Base-by-base conservation (phyloP, 2,888 invertebrate genomes). In the Trichogramma evanescens region DNA sequence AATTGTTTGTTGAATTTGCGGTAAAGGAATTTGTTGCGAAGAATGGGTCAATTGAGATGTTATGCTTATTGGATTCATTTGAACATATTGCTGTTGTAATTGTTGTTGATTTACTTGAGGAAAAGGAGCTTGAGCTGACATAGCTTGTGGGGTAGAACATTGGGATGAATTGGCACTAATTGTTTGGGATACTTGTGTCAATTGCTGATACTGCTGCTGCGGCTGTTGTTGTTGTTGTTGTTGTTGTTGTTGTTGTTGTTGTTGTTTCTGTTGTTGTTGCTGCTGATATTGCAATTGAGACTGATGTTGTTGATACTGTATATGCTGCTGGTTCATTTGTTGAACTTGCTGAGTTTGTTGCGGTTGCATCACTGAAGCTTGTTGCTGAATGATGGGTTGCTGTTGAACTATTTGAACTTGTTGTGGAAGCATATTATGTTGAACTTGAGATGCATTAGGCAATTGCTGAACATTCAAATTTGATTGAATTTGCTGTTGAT, bases 41-140 rank as follows among this genome's bases (percentile, higher is more conserved):
- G 67, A 54, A 44, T 68, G 65, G 48, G 71, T 67, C 56, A 71
- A 67, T 55, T 74, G 74, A 2, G 66, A 65, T 38, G 71, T 69
- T 39, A 83, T 73, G 56, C 81, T 81, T 69, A 82, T 82, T 67
- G 83, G 84, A 66, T 83, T 83, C 50, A 75, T 67, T 61, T 77
- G 78, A 55, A 83, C 80, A 44, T 82, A 78, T 67, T 84, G 80
- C 50, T 79, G 84, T 65, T 83, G 83, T 63, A 83, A 82, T 10
- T 66, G 65, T 38, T 61, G 69, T 49, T 70, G 72, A 43, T 71
- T 64, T 5, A 74, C 72, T 63, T 74, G 75, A 4, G 74, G 72
- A 62, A 76, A 77, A 54, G 74, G 75, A 10, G 77, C 72, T 42
- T 74, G 74, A 4, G 69, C 65, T 53, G 78, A 79, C n/a, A 77